Conservation (phyloP, 2,113 vertebrate species). For the Pelmatolapia mariae region DNA sequence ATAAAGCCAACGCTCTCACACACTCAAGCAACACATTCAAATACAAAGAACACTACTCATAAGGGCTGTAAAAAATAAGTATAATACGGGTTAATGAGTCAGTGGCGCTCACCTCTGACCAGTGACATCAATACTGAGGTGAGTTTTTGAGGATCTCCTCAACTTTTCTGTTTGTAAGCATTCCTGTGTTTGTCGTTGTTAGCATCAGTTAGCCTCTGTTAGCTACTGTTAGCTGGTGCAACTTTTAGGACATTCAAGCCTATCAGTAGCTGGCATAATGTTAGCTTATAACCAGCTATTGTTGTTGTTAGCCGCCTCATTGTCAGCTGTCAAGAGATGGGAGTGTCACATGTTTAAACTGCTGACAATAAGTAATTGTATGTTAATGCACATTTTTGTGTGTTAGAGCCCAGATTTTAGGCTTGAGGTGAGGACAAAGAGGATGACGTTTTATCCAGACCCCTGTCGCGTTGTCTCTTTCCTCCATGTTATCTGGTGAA, state of each 20-base stretch:
- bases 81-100: not conserved
- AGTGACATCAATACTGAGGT: not conserved
- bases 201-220: not conserved
- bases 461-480: not conserved
- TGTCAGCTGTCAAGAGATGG: not conserved
- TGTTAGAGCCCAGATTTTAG: not conserved
- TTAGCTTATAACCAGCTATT: not conserved
- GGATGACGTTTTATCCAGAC: not conserved
- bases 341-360: not conserved
- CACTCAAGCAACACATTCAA: not conserved
- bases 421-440: not conserved
- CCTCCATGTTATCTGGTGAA: not conserved
- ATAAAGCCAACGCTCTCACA: not conserved
- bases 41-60: not conserved
- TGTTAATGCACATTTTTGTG: not conserved
- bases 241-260: not conserved
- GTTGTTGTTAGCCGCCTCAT: not conserved
- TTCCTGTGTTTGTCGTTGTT: not conserved
- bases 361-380: not conserved
- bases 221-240: not conserved
- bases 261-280: not conserved
- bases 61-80: not conserved
- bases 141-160: not conserved
- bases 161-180: not conserved
- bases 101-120: not conserved